Conservation (phyloP, 2,113 vertebrate genomes). For the Eonycteris spelaea region DNA sequence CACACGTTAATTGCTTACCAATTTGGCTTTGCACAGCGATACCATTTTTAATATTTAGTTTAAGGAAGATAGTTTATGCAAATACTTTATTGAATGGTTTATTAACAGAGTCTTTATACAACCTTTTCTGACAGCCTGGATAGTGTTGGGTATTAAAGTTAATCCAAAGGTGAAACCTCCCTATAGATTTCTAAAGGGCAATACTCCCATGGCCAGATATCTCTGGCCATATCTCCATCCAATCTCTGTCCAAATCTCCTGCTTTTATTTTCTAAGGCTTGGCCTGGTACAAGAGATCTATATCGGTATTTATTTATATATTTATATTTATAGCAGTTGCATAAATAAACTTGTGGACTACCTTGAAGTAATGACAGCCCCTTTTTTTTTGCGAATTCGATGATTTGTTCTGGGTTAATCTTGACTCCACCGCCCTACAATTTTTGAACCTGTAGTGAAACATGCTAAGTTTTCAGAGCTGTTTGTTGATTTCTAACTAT, state of each 20-base stretch:
- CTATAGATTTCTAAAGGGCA: constrained; percentile 30
- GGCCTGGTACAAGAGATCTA: neutral
- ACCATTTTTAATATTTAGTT: constrained; percentile 35
- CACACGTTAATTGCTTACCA: constrained; percentile 25
- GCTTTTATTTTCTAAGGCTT: neutral
- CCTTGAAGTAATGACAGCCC: neutral
- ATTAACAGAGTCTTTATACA: constrained; percentile 30
- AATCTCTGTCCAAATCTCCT: neutral
- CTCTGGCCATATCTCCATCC: neutral
- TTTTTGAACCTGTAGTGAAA: constrained; percentile 52
- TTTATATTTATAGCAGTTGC: neutral
- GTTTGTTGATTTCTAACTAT: constrained; percentile 69
- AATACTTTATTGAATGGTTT: constrained; percentile 42
- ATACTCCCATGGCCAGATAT: constrained; percentile 32
- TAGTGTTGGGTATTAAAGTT: constrained; percentile 37
- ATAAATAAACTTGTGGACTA: neutral
- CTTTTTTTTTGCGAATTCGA: neutral
- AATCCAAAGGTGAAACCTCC: constrained; percentile 52
- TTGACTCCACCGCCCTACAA: neutral
- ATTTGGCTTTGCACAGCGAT: constrained; percentile 42
- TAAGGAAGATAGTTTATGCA: constrained; percentile 14
- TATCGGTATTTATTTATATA: neutral
- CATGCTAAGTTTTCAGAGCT: constrained; percentile 31
- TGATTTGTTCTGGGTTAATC: neutral
- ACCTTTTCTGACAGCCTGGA: constrained; percentile 14